These are phyloP conservation scores for Zelostemma sp. DNA, from an alignment of 1,140 invertebrate genomes.

Conservation along the genomic window DNA sequence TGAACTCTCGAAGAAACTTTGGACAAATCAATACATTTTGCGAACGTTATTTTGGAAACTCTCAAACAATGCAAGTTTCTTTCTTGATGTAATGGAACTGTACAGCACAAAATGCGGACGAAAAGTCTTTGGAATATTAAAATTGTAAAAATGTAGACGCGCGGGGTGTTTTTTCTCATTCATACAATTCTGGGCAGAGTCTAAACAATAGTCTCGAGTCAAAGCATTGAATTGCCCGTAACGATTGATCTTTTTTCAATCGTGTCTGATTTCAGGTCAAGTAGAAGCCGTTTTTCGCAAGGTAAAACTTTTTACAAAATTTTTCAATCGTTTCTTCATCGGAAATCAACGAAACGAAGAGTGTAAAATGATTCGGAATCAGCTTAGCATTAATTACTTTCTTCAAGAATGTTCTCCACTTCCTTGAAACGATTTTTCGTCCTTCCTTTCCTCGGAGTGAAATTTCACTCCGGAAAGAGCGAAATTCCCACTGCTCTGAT, in stretches of 20 bases:
- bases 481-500: background rate
- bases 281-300: background rate
- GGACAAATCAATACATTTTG: background rate
- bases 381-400: background rate
- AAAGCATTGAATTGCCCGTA: constrained; percentile 29
- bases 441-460: too few relatives aligned
- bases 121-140: constrained; percentile 9
- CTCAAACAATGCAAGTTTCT: constrained; percentile 33
- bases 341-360: background rate
- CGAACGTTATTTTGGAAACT: constrained; percentile 14
- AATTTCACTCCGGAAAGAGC: background rate
- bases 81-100: constrained; percentile 42
- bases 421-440: too few relatives aligned
- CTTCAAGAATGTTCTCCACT: too few relatives aligned
- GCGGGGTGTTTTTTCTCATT: constrained; percentile 33
- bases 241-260: constrained; percentile 15
- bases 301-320: background rate
- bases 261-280: constrained; percentile 1
- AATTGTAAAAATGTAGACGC: constrained; percentile 24
- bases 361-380: background rate
- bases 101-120: constrained; percentile 14
- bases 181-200: constrained; percentile 26
- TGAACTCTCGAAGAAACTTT: too few relatives aligned
- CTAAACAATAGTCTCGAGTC: constrained; percentile 22
- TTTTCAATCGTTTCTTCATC: background rate